phyloP scores from a whole-genome alignment of 2,113 vertebrate species.

The Syngnathus typhle region DNA sequence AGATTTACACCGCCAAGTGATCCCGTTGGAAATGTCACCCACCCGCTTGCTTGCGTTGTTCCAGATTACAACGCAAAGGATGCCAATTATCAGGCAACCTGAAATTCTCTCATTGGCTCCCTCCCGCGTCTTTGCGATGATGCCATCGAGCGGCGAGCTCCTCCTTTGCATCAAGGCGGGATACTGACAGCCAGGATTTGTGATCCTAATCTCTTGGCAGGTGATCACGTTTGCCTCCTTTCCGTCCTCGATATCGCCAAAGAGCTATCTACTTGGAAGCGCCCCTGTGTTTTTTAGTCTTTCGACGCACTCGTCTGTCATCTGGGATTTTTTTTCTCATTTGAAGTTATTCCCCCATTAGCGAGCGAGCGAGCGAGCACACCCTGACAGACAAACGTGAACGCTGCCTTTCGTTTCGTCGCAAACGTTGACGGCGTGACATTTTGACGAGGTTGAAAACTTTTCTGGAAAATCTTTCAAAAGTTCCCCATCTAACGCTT shows the following conservation, averaged over 20 bases:
- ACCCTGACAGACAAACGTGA: background rate
- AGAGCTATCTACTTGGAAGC: background rate
- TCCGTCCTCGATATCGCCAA: conserved; percentile 23
- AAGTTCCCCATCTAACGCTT: background rate
- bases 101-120: conserved; percentile 4
- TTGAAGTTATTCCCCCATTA: conserved; percentile 3
- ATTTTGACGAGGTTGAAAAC: background rate
- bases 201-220: conserved; percentile 27
- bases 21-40: background rate
- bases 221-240: conserved; percentile 29
- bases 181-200: conserved; percentile 22
- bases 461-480: background rate
- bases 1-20: background rate
- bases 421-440: background rate
- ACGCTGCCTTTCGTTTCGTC: background rate
- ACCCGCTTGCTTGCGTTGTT: background rate
- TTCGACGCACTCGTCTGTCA: background rate
- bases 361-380: background rate
- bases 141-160: conserved; percentile 39
- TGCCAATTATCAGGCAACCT: background rate
- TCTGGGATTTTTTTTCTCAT: conserved; percentile 8
- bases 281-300: background rate
- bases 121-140: conserved; percentile 28
- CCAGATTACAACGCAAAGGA: background rate
- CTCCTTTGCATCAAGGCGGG: conserved; percentile 26